Conservation (phyloP, 2,888 invertebrate species). For the Protophormia terraenovae region DNA sequence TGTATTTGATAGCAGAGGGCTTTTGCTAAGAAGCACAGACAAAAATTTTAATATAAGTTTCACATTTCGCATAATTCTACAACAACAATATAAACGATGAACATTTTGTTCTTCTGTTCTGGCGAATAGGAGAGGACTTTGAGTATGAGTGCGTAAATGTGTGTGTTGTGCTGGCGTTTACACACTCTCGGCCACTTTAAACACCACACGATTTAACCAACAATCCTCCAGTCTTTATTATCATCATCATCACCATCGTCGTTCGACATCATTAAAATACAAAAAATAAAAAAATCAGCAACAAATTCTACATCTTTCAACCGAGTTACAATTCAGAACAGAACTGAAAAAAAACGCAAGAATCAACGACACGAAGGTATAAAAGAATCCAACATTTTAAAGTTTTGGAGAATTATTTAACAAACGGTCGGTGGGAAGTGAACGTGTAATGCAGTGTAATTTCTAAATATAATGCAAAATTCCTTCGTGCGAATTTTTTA, state of each 20-base stretch:
- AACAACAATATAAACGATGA: constrained; percentile 2
- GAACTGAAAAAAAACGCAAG: constrained; percentile 40
- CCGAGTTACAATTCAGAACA: constrained; percentile 61
- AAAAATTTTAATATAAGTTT: constrained; percentile 49
- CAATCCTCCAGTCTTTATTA: constrained; percentile 39
- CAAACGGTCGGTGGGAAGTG: constrained; percentile 64
- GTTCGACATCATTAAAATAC: constrained; percentile 60
- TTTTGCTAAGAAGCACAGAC: constrained; percentile 24
- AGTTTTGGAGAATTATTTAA: constrained; percentile 64
- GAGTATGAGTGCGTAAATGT: constrained; percentile 34
- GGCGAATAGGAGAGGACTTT: constrained; percentile 33
- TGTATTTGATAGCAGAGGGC: constrained; percentile 42
- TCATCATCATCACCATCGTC: constrained; percentile 52
- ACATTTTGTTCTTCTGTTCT: constrained; percentile 49
- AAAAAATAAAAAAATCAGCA: constrained; percentile 40
- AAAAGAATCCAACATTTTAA: constrained; percentile 78
- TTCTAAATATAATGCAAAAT: background rate
- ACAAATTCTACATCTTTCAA: constrained; percentile 46
- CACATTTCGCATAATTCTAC: constrained; percentile 53
- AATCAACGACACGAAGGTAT: constrained; percentile 76
- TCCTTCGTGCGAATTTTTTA: background rate
- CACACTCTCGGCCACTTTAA: constrained; percentile 32
- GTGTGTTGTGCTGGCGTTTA: constrained; percentile 5
- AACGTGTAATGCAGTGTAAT: constrained; percentile 5
- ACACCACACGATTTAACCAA: constrained; percentile 33